Conservation (phyloP, 2,797 vertebrate genomes). For the Artibeus jamaicensis region DNA sequence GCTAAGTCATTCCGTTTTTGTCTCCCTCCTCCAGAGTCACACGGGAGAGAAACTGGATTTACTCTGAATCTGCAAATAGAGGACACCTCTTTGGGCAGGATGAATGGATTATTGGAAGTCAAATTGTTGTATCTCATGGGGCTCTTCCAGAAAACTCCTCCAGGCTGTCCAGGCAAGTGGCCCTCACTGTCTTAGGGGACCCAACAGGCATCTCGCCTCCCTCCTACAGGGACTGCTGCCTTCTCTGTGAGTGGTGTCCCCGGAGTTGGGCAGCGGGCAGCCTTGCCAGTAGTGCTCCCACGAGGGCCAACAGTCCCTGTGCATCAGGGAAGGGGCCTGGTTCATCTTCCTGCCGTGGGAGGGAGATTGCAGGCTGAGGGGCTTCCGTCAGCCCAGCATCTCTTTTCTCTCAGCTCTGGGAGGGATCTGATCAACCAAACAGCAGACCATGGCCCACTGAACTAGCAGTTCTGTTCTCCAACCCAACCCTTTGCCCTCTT, state of each 20-base stretch:
- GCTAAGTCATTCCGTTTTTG: background rate
- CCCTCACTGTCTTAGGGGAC: background rate
- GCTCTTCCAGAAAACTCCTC: background rate
- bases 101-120: background rate
- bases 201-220: background rate
- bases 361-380: too few relatives aligned
- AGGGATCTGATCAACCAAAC: background rate
- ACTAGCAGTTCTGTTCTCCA: background rate
- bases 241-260: background rate
- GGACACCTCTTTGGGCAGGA: background rate
- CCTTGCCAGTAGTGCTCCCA: background rate
- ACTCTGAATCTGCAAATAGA: background rate
- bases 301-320: fast-evolving
- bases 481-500: background rate
- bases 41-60: background rate
- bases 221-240: background rate
- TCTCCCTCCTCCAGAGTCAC: background rate
- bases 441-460: background rate
- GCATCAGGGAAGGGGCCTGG: background rate
- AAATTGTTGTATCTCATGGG: background rate
- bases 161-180: background rate
- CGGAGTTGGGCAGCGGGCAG: background rate
- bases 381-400: background rate
- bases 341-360: background rate
- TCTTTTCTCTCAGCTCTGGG: background rate